These are phyloP conservation scores for Dasypus novemcinctus DNA, from an alignment of 2,113 vertebrate species.

Conservation along the genomic window DNA sequence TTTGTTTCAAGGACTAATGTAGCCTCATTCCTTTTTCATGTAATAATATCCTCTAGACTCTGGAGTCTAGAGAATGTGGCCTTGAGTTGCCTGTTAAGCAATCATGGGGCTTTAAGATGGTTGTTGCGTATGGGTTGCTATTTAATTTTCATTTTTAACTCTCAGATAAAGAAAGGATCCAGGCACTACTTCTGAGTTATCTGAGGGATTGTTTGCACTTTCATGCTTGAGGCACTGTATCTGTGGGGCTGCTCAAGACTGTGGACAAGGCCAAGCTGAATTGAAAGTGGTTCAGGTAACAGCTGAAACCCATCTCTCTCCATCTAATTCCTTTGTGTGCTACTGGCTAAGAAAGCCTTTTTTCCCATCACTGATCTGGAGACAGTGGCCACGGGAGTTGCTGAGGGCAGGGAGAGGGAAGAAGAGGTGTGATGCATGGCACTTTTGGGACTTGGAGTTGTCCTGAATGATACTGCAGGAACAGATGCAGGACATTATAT, in stretches of 20 bases:
- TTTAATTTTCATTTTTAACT: conserved; percentile 14
- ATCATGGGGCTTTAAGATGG: not conserved
- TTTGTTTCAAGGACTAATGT: conserved; percentile 3
- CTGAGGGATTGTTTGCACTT: not conserved
- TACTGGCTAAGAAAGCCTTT: not conserved
- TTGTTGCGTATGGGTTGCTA: not conserved
- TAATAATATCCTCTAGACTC: not conserved
- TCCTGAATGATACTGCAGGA: no score
- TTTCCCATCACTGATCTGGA: no score
- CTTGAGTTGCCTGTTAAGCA: conserved; percentile 3
- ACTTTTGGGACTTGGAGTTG: no score
- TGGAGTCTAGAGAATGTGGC: not conserved
- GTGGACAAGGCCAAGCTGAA: not conserved
- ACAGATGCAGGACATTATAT: no score
- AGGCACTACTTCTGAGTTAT: not conserved
- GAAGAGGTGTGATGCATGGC: no score
- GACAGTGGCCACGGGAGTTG: no score
- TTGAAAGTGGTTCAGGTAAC: not conserved
- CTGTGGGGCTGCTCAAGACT: not conserved
- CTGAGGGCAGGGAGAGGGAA: no score
- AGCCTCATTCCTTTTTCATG: conserved; percentile 24
- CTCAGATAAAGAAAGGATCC: not conserved
- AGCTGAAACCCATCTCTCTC: not conserved
- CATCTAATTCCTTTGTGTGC: not conserved
- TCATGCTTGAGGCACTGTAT: not conserved